Conservation (phyloP, 1,140 invertebrate genomes). For the Gonioctena quinquepunctata region DNA sequence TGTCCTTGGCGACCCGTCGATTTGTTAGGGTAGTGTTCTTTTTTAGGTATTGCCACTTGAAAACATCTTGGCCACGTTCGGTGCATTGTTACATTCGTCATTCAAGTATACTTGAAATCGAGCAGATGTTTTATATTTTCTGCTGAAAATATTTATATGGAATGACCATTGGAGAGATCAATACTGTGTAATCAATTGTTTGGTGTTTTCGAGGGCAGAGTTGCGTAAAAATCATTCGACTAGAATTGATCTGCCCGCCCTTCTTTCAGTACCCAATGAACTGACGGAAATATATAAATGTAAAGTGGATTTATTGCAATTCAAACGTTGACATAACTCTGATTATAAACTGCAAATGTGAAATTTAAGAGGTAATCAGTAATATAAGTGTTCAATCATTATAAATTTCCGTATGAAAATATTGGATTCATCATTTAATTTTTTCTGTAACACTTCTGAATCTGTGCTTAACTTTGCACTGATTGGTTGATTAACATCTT, state of each 20-base stretch:
- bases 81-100: background rate
- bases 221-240: conserved; percentile 11
- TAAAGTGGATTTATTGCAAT: background rate
- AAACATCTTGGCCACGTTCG: background rate
- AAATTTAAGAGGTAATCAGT: too few species aligned
- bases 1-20: too few species aligned
- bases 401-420: too few species aligned
- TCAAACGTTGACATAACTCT: too few species aligned
- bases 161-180: conserved; percentile 16
- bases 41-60: background rate
- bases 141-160: conserved; percentile 10
- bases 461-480: too few species aligned
- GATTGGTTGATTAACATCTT: too few species aligned
- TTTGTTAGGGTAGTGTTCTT: background rate
- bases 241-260: conserved; percentile 10
- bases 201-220: background rate
- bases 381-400: too few species aligned
- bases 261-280: background rate
- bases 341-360: too few species aligned
- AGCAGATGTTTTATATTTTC: conserved; percentile 16
- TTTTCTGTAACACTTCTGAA: too few species aligned
- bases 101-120: background rate
- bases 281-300: background rate
- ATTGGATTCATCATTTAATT: too few species aligned
- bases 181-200: conserved; percentile 16